phyloP scores from a whole-genome alignment of 1,140 invertebrate genomes.

The Bombus picipes region DNA sequence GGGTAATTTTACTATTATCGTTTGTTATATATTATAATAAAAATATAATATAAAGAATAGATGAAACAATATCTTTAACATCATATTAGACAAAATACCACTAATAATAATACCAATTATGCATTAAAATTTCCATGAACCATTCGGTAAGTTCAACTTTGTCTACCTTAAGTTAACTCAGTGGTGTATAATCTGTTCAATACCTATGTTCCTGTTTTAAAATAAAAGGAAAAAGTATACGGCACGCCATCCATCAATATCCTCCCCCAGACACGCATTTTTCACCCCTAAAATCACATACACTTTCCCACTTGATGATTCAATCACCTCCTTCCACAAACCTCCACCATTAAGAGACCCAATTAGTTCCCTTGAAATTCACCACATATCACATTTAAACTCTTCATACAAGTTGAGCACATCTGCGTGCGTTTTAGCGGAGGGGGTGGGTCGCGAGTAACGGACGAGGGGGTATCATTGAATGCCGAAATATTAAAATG shows the following conservation, averaged over 20 bases:
- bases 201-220: background rate
- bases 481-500: slow-evolving; percentile 75
- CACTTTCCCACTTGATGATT: background rate
- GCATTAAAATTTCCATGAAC: too few species aligned
- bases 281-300: background rate
- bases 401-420: slow-evolving; percentile 52
- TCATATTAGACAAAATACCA: too few species aligned
- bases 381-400: background rate
- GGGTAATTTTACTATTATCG: too few species aligned
- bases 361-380: slow-evolving; percentile 21
- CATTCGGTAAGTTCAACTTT: too few species aligned
- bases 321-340: background rate
- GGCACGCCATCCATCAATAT: background rate
- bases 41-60: too few species aligned
- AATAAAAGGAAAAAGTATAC: background rate
- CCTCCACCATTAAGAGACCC: background rate
- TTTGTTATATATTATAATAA: too few species aligned
- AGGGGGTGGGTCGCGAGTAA: background rate
- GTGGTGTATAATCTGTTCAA: too few species aligned
- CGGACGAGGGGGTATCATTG: slow-evolving; percentile 62
- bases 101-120: too few species aligned
- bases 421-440: slow-evolving; percentile 12
- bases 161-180: too few species aligned
- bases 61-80: too few species aligned
- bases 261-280: too few species aligned